These are phyloP conservation scores for Gallinago stenura DNA, from an alignment of 2,797 vertebrate genomes.

Conservation along the genomic window DNA sequence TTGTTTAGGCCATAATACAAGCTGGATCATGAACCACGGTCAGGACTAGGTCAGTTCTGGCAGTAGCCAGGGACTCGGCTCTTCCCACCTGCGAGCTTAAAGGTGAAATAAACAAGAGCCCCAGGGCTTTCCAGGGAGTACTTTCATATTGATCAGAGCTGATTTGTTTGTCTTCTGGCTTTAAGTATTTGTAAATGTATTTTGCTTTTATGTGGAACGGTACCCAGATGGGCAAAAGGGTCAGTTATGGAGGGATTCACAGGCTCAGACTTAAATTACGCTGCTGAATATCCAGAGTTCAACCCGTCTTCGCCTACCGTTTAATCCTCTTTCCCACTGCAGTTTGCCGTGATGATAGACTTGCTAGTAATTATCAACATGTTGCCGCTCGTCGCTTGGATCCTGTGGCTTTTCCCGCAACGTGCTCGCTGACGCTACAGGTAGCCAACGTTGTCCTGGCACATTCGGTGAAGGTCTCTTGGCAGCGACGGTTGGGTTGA, in stretches of 20 bases:
- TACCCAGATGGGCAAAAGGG: not conserved
- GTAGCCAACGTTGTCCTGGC: not conserved
- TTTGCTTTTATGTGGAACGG: not conserved
- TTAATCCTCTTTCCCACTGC: slow-evolving; percentile 18
- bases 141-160: not conserved
- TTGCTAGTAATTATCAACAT: not conserved
- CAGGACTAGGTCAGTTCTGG: not conserved
- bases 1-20: not conserved
- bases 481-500: not conserved
- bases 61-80: not conserved
- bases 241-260: not conserved
- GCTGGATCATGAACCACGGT: not conserved
- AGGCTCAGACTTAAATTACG: not conserved
- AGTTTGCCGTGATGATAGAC: not conserved
- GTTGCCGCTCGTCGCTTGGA: not conserved
- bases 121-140: not conserved
- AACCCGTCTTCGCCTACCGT: not conserved
- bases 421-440: not conserved
- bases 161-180: not conserved
- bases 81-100: not conserved
- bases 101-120: not conserved
- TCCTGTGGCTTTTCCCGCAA: not conserved
- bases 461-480: not conserved
- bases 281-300: not conserved
- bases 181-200: not conserved